phyloP scores from a whole-genome alignment of 2,888 invertebrate genomes.

The Buathra laborator region DNA sequence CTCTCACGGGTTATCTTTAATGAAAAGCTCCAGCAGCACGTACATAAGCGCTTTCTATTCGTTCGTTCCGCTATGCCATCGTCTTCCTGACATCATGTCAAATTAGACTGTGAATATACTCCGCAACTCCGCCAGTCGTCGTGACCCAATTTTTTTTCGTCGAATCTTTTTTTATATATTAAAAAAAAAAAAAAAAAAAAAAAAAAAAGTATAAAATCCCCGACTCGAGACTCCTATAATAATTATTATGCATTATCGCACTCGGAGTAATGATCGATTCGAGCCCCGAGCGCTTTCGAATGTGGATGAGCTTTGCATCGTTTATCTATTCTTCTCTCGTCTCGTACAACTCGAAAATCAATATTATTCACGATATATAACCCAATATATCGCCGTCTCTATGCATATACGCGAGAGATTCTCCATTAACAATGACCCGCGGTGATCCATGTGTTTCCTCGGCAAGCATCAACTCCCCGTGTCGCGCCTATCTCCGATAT shows the following conservation, averaged over 20 bases:
- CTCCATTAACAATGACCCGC: constrained; percentile 40
- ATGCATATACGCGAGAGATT: not conserved
- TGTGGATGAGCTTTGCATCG: constrained; percentile 34
- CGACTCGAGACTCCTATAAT: not conserved
- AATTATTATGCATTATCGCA: constrained; percentile 59
- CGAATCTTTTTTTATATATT: constrained; percentile 48
- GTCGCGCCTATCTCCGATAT: constrained; percentile 52
- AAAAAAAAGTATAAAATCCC: too few relatives aligned
- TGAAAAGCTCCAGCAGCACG: constrained; percentile 40
- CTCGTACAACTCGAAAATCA: constrained; percentile 60
- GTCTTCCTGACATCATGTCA: not conserved
- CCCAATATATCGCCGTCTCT: constrained; percentile 29
- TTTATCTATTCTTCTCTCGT: constrained; percentile 42
- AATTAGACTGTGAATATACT: constrained; percentile 32
- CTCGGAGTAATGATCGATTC: constrained; percentile 50
- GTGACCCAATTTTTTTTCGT: constrained; percentile 45
- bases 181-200: not conserved
- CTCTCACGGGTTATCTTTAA: constrained; percentile 24
- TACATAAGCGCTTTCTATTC: constrained; percentile 26
- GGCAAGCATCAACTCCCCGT: constrained; percentile 12
- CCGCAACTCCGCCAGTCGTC: constrained; percentile 23
- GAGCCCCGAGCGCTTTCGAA: constrained; percentile 29
- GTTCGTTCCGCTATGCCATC: not conserved
- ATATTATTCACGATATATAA: constrained; percentile 60
- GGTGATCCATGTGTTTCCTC: constrained; percentile 38